Evolutionary conservation across 2,797 vertebrate genomes (phyloP).

Genomic region (Tarsius wallacei): DNA sequence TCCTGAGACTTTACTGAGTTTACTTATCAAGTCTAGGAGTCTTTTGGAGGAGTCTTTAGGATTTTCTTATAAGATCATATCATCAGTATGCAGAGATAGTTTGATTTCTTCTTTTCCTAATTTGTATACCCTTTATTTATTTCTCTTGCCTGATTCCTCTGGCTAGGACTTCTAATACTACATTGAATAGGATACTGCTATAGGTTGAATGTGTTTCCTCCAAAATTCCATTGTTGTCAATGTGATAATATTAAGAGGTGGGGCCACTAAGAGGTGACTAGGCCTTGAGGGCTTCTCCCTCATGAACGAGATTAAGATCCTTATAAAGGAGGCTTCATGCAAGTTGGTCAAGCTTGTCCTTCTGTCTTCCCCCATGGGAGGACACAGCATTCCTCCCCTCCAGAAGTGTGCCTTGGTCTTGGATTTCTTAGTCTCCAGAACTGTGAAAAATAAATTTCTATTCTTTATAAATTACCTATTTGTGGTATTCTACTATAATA

Average conservation of each 20-base stretch:
- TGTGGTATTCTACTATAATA: not conserved
- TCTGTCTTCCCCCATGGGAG: not conserved
- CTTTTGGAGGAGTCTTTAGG: too few relatives aligned
- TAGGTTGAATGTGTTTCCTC: not conserved
- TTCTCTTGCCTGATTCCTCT: too few relatives aligned
- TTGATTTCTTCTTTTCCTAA: too few relatives aligned
- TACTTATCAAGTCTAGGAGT: too few relatives aligned
- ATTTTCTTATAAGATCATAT: too few relatives aligned
- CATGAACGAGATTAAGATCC: not conserved
- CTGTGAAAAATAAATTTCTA: not conserved
- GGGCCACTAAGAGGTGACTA: not conserved
- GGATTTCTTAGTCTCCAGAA: not conserved
- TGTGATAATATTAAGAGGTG: not conserved
- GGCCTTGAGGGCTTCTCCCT: not conserved
- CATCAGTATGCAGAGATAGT: too few relatives aligned
- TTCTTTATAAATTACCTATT: not conserved
- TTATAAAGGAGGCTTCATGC: not conserved
- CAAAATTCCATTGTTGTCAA: not conserved
- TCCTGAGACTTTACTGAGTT: too few relatives aligned
- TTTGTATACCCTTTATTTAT: too few relatives aligned
- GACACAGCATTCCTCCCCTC: not conserved
- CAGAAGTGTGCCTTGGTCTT: not conserved
- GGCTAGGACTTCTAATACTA: too few relatives aligned
- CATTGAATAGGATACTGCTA: slow-evolving; percentile 83
- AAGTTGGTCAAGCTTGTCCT: not conserved